Percentiles rank a stretch among this genome's conserved stretches.
Evolutionary conservation across 1,140 invertebrate genomes (phyloP).

Genomic region (Philopotamus ludificatus): DNA sequence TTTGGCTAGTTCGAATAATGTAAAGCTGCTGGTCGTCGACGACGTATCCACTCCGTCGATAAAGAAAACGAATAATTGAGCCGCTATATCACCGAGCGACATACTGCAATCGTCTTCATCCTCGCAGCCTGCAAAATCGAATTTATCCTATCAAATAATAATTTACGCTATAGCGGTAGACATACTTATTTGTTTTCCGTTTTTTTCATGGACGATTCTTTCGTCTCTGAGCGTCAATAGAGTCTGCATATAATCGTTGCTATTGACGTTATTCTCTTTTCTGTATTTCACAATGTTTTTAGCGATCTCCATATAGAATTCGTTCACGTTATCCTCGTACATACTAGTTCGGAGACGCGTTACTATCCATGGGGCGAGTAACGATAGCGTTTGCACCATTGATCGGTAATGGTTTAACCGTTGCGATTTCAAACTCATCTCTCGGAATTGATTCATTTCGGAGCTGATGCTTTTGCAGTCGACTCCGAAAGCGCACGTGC

Average conservation of each 20-base stretch:
- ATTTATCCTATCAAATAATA: too few species aligned
- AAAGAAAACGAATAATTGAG: conserved; percentile 51
- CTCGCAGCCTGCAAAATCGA: conserved; percentile 7
- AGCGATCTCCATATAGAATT: conserved; percentile 55
- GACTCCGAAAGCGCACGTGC: conserved; percentile 63
- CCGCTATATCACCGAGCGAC: conserved; percentile 43
- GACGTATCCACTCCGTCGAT: conserved; percentile 64
- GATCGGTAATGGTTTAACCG: conserved; percentile 29
- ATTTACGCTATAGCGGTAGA: too few species aligned
- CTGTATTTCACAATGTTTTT: conserved; percentile 57
- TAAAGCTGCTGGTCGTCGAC: conserved; percentile 54
- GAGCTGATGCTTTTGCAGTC: conserved; percentile 59
- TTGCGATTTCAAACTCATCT: conserved; percentile 45
- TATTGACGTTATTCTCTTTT: conserved; percentile 51
- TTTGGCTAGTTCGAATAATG: conserved; percentile 53
- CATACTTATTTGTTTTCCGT: conserved; percentile 12
- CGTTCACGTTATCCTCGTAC: conserved; percentile 42
- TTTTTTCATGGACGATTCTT: conserved; percentile 37
- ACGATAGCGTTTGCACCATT: conserved; percentile 32
- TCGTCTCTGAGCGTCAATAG: conserved; percentile 56
- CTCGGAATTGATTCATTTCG: conserved; percentile 49
- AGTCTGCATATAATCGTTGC: conserved; percentile 59
- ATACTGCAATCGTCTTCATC: conserved; percentile 46
- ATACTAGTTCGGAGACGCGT: conserved; percentile 43
- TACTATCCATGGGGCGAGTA: conserved; percentile 37